A percentile compares a stretch with the other conserved stretches of the same genome.
Evolutionary conservation across 2,797 vertebrate species (phyloP).

Genomic region (Coregonus ussuriensis): DNA sequence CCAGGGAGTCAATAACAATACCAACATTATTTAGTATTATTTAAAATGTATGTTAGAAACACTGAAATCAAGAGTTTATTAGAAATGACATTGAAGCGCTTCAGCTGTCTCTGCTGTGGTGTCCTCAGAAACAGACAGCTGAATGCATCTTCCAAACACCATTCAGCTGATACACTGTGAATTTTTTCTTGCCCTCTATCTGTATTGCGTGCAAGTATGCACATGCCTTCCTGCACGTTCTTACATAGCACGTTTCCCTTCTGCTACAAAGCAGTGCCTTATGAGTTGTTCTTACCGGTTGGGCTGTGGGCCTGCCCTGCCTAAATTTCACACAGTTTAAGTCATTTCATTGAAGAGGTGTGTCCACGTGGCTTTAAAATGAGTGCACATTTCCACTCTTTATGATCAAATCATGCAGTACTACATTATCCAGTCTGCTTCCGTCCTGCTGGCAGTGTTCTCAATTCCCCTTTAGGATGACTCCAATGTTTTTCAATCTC

Average conservation of each 20-base stretch:
- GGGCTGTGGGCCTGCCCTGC: neutral
- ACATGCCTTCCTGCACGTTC: conserved; percentile 17
- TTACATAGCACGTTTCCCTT: neutral
- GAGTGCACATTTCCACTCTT: neutral
- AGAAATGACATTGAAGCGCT: no score
- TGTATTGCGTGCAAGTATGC: conserved; percentile 10
- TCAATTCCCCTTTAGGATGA: neutral
- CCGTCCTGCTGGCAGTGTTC: neutral
- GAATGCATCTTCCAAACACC: no score
- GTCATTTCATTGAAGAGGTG: no score
- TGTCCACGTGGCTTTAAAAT: no score
- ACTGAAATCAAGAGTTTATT: no score
- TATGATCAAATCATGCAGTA: neutral
- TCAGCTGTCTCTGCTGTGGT: no score
- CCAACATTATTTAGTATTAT: no score
- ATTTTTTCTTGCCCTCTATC: no score
- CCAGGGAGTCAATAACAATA: no score
- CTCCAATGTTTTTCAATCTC: neutral
- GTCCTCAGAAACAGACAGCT: neutral
- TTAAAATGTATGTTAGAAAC: no score
- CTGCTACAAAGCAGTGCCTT: neutral
- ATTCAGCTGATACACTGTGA: no score
- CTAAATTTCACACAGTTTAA: neutral
- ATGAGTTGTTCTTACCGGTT: neutral
- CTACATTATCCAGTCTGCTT: neutral